Conservation (phyloP, 2,113 vertebrate genomes). For the Chloebia gouldiae region DNA sequence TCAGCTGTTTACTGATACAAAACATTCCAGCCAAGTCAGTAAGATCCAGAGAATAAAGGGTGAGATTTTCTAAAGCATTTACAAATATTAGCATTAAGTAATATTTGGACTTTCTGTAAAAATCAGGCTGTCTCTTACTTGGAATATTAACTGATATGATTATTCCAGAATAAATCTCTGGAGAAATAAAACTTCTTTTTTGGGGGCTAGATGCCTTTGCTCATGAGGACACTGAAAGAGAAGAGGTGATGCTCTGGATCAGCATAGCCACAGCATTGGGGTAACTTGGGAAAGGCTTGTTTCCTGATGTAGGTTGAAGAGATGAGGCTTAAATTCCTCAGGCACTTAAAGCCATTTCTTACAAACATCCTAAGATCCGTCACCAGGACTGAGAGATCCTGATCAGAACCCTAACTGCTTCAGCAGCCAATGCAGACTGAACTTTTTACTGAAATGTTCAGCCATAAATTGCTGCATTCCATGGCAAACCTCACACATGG, state of each 20-base stretch:
- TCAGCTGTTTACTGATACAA: neutral
- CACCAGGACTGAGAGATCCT: neutral
- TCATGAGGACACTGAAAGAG: neutral
- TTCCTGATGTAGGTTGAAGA: neutral
- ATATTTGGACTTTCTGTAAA: neutral
- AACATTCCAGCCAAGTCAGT: neutral
- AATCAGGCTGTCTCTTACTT: neutral
- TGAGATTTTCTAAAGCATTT: neutral
- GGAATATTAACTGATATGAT: neutral
- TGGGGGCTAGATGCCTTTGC: neutral
- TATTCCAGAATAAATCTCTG: neutral
- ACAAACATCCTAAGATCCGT: neutral
- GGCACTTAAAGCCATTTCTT: neutral
- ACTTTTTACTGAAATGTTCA: neutral
- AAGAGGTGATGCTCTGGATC: neutral
- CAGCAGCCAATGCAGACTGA: neutral
- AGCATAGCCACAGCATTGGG: accelerated
- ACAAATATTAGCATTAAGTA: neutral
- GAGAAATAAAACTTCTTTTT: neutral
- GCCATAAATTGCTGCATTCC: neutral
- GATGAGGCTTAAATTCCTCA: neutral
- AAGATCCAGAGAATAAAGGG: neutral
- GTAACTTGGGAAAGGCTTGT: neutral
- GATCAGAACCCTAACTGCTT: neutral
- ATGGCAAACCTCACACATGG: neutral